Percentiles rank a stretch among this genome's conserved stretches.
Evolutionary conservation across 1,140 invertebrate species (phyloP).

Genomic region (Pollicipes pollicipes): DNA sequence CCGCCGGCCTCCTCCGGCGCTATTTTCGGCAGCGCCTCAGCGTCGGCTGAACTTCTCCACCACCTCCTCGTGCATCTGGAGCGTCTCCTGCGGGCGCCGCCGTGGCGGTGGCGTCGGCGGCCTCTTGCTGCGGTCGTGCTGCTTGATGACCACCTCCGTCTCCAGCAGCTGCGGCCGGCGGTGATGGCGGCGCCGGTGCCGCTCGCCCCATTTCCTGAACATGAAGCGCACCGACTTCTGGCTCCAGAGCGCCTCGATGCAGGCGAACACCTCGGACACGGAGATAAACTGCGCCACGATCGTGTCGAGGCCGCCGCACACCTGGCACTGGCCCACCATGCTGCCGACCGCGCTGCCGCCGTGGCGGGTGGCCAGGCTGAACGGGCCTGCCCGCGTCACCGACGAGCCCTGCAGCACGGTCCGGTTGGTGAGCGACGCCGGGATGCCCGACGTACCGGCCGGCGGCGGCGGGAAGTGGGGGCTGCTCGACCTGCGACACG

Average conservation of each 20-base stretch:
- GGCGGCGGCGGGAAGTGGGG: background rate
- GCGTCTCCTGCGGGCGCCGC: background rate
- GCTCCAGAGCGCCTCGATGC: background rate
- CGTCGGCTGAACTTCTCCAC: background rate
- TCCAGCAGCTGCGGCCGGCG: background rate
- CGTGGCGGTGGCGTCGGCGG: no score
- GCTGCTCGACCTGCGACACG: background rate
- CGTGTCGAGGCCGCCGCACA: background rate
- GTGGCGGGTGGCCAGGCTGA: background rate
- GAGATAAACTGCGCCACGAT: slow-evolving; percentile 4
- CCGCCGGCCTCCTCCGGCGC: no score
- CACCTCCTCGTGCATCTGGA: background rate
- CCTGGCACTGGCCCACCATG: slow-evolving; percentile 1
- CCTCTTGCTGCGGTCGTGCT: background rate
- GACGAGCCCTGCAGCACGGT: background rate
- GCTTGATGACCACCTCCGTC: slow-evolving; percentile 3
- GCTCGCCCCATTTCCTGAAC: slow-evolving; percentile 1
- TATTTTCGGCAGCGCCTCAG: no score
- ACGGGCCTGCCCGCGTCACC: background rate
- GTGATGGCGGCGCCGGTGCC: background rate
- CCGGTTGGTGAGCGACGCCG: background rate
- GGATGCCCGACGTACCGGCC: background rate
- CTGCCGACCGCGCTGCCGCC: background rate
- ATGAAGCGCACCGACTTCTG: background rate
- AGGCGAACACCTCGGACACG: background rate